Evolutionary conservation across 1,140 invertebrate species (phyloP).

Genomic region (Saxidomus purpurata): DNA sequence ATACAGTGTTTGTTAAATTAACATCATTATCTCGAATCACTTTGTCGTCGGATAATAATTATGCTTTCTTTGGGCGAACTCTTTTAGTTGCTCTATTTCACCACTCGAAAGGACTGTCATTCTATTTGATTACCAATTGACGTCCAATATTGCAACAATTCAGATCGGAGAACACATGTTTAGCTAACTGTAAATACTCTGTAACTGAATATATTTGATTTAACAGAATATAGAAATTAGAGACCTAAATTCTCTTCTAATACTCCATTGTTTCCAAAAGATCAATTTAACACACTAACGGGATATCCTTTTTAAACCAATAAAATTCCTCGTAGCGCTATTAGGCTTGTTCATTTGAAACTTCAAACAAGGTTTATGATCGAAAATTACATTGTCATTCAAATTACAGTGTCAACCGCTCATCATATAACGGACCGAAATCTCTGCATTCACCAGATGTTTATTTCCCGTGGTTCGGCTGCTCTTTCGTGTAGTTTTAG

Average conservation of each 20-base stretch:
- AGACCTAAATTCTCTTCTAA: constrained; percentile 1
- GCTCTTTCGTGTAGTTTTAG: neutral
- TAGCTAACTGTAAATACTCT: constrained; percentile 10
- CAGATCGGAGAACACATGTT: constrained; percentile 4
- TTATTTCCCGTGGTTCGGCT: constrained; percentile 42
- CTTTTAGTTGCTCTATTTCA: no score
- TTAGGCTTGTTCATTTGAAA: neutral
- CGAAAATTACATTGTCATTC: constrained; percentile 51
- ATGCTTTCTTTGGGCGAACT: no score
- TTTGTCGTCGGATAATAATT: no score
- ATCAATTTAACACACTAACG: neutral
- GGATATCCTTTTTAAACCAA: neutral
- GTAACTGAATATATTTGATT: constrained; percentile 9
- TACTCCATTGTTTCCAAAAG: neutral
- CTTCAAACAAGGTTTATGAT: constrained; percentile 44
- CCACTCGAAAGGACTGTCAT: no score
- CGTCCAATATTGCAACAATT: neutral
- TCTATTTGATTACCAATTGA: neutral
- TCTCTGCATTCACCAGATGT: constrained; percentile 42
- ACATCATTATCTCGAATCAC: no score
- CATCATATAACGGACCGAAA: constrained; percentile 7
- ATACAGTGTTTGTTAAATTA: no score
- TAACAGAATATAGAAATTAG: constrained; percentile 8
- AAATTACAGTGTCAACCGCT: constrained; percentile 27
- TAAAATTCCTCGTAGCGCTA: neutral